Percentiles rank a stretch among this genome's conserved stretches.
Evolutionary conservation across 2,113 vertebrate genomes (phyloP).

Genomic region (Climacteris rufus): DNA sequence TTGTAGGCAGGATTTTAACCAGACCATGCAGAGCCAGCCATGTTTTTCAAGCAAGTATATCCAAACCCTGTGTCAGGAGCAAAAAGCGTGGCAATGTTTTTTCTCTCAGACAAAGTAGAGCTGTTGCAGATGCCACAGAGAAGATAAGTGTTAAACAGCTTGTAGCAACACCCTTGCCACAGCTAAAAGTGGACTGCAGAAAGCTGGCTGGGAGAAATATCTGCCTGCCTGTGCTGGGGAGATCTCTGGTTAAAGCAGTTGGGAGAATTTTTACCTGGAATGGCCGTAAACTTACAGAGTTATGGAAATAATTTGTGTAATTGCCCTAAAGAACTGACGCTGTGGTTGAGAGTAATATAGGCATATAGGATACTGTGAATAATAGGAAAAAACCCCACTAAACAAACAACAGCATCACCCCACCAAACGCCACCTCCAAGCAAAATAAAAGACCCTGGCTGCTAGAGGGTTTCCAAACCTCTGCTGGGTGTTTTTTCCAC

Average conservation of each 20-base stretch:
- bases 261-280: not conserved
- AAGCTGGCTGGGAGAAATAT: not conserved
- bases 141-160: not conserved
- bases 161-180: not conserved
- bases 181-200: not conserved
- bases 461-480: not conserved
- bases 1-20: not conserved
- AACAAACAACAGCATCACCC: not conserved
- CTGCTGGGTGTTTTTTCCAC: not conserved
- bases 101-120: not conserved
- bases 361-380: not conserved
- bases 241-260: not conserved
- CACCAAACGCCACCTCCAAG: not conserved
- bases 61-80: not conserved
- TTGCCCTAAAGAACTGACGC: not conserved
- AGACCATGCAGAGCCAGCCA: not conserved
- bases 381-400: not conserved
- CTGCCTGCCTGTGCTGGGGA: accelerated
- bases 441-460: not conserved
- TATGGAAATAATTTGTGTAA: not conserved
- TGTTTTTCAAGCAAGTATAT: not conserved
- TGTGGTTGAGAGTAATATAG: not conserved
- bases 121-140: not conserved
- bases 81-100: not conserved
- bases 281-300: not conserved